These are phyloP conservation scores for Pangasius djambal DNA, from an alignment of 2,797 vertebrate genomes.

Conservation along the genomic window DNA sequence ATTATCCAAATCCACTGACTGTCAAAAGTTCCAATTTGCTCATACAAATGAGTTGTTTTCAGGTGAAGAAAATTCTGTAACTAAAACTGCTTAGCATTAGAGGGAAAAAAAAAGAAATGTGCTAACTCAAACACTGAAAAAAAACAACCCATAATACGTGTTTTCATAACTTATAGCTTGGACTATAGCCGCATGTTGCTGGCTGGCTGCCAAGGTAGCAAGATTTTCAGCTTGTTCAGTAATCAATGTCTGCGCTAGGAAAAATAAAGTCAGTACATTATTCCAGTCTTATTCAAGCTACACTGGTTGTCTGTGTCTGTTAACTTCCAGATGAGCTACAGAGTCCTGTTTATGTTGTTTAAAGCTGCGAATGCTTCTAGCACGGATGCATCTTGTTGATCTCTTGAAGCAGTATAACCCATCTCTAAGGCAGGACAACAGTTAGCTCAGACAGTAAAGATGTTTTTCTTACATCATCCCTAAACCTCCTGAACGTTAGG, in stretches of 20 bases:
- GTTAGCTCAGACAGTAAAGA: too few relatives aligned
- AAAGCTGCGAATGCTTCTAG: neutral
- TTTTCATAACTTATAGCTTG: neutral
- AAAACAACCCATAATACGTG: neutral
- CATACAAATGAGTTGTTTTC: constrained; percentile 15
- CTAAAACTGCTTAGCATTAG: constrained; percentile 10
- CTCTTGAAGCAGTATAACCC: neutral
- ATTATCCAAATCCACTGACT: constrained; percentile 19
- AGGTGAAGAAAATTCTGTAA: neutral
- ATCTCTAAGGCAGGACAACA: neutral
- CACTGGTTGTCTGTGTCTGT: neutral
- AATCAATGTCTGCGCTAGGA: neutral
- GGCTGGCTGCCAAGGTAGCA: constrained; percentile 3
- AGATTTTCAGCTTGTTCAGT: constrained; percentile 10
- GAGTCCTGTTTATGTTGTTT: neutral
- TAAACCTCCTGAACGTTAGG: neutral
- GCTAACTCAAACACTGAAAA: neutral
- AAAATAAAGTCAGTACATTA: neutral
- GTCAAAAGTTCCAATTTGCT: constrained; percentile 12
- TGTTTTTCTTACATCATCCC: neutral
- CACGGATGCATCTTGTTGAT: neutral
- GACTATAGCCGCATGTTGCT: neutral
- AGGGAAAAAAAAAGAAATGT: neutral
- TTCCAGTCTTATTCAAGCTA: neutral
- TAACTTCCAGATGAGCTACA: neutral